phyloP scores from a whole-genome alignment of 2,888 invertebrate genomes.

The Pantelozetes paolii region DNA sequence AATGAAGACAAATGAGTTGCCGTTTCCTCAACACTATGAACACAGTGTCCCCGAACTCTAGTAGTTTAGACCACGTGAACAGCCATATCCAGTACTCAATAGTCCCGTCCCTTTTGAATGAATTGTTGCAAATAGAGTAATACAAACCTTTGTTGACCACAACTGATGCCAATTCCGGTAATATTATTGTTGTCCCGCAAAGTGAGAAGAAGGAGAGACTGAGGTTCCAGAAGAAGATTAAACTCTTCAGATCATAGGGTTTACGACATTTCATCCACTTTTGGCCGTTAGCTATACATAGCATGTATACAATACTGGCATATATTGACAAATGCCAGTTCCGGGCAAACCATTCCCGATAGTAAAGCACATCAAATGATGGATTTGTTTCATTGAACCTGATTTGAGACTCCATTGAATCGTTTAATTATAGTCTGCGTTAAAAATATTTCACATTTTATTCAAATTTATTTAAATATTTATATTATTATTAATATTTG shows the following conservation, averaged over 20 bases:
- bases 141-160: neutral
- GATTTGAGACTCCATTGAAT: neutral
- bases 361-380: slow-evolving; percentile 5
- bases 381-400: neutral
- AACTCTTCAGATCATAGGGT: neutral
- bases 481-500: neutral
- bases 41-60: slow-evolving; percentile 40
- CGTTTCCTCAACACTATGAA: slow-evolving; percentile 39
- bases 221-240: slow-evolving; percentile 13
- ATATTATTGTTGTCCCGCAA: neutral
- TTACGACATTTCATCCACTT: slow-evolving; percentile 26
- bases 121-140: slow-evolving; percentile 17
- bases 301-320: slow-evolving; percentile 18
- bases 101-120: neutral
- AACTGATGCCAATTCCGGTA: neutral
- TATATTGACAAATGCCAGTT: slow-evolving; percentile 30
- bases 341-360: slow-evolving; percentile 14
- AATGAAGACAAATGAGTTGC: slow-evolving; percentile 35
- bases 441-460: neutral
- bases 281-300: slow-evolving; percentile 21
- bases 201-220: slow-evolving; percentile 1
- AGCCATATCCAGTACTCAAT: slow-evolving; percentile 40
- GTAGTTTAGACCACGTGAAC: slow-evolving; percentile 38
- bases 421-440: neutral
- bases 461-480: neutral